Evolutionary conservation across 2,888 invertebrate species (phyloP), one percentile per base, ranked within the genome.

Genomic region (Urechis unicinctus): DNA sequence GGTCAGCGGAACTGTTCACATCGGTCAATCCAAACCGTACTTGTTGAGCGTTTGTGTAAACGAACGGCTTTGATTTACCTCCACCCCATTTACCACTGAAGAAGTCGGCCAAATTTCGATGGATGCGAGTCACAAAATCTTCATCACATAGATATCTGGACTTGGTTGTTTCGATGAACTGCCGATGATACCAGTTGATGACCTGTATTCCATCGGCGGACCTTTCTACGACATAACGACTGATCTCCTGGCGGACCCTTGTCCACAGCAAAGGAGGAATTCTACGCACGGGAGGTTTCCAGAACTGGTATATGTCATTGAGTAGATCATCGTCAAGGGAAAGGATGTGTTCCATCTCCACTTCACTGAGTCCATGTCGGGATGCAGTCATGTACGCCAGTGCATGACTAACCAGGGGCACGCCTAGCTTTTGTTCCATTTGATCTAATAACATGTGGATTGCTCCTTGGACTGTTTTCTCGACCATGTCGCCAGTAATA

Each of bases 41-140:
- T 3, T 36, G 6, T 13, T 48, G 42, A 24, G 41, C 50, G 46
- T 58, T 42, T 6, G 50, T 44, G 48, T 58, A 54, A 24, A 44
- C 44, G 57, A 69, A 72, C 1, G 71, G 68, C 60, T 74, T 74
- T 50, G 63, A 62, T 45, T 43, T 56, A 1, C 63, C 65, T 1
- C 71, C 72, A 28, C 69, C 61, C 72, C 72, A 74, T 22, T 57
- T 65, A 2, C 74, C 60, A 2, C 69, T 58, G 57, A 63, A 75
- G 58, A 71, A 75, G 50, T 75, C 72, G 2, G 70, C 66, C 46
- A 75, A 65, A 24, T 59, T 65, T 1, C 61, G 59, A 59, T 71
- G 69, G 22, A 73, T 57, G 30, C n/a, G n/a, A n/a, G n/a, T n/a
- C n/a, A n/a, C n/a, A n/a, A n/a, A 48, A 9, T 9, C 9, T 48